Evolutionary conservation across 2,888 invertebrate genomes (phyloP), one percentile per base, ranked within the genome.

Genomic region (Ectemnius continuus): DNA sequence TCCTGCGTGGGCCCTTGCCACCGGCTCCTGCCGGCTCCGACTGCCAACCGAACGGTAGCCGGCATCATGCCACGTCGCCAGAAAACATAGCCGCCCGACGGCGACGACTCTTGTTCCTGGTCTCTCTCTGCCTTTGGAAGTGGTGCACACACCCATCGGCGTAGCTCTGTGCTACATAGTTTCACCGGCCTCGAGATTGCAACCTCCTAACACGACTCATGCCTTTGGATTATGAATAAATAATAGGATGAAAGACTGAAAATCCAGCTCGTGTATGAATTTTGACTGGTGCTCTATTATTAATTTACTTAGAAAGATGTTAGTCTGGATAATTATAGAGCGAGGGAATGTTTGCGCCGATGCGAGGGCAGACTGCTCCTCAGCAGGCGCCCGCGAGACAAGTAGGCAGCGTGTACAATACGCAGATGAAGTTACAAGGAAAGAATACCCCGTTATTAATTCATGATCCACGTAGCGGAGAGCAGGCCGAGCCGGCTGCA

Each of bases 1-100:
- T 56, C 46, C 57, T 79, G 84, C 83, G 84, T 84, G 77, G 84
- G 83, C 76, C 73, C 70, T 59, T n/a, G 26, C 26, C 36, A 6
- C 59, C 58, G 52, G n/a, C 16, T 16, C 47, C 57, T 48, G 2
- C 48, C 23, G 18, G n/a, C 56, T 28, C 23, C 16, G 57, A 4
- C n/a, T 23, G 59, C 48, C 57, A 65, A 46, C 70, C 58, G 58
- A 75, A 79, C 82, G 73, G 82, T 82, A 82, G 82, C 82, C 60
- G 56, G 58, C 63, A 48, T 36, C 71, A 63, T 52, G 66, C 64
- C 60, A 48, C 45, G 68, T 70, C 57, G 66, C 61, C 63, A 70
- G 77, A 61, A 80, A 81, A 82, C 80, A 61, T 71, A 63, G 26
- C 64, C 72, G 62, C 57, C 48, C 57, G 64, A 36, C 36, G 36